These are phyloP conservation scores for Polyommatus icarus DNA, from an alignment of 2,888 invertebrate genomes.

Conservation along the genomic window DNA sequence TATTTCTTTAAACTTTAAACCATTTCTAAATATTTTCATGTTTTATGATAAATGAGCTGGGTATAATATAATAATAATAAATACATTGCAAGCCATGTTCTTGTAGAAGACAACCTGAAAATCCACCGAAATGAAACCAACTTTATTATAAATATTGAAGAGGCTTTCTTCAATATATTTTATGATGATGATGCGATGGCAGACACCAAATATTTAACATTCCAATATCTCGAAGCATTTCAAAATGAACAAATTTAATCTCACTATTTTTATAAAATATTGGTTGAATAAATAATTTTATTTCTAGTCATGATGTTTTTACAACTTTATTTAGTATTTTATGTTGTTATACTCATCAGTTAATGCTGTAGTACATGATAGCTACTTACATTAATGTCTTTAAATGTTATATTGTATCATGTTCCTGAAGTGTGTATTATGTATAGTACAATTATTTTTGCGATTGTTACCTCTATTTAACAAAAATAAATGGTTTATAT, in stretches of 20 bases:
- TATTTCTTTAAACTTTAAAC: no score
- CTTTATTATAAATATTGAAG: not conserved
- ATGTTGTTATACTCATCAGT: not conserved
- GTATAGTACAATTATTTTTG: not conserved
- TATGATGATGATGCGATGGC: not conserved
- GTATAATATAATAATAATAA: no score
- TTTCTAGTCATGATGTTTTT: constrained; percentile 13
- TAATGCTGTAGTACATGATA: not conserved
- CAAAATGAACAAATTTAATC: not conserved
- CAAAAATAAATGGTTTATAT: not conserved
- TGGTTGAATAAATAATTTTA: not conserved
- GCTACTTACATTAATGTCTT: not conserved
- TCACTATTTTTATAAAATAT: not conserved
- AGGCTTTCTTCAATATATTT: not conserved
- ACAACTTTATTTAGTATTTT: not conserved
- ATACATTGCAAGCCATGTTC: no score
- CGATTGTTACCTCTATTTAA: constrained; percentile 12
- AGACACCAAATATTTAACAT: not conserved
- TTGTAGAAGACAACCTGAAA: no score
- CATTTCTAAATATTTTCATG: no score
- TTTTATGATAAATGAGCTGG: no score
- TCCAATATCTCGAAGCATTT: not conserved
- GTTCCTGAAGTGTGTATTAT: not conserved
- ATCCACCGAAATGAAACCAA: not conserved
- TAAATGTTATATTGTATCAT: not conserved